Conservation (phyloP, 2,797 vertebrate species). For the Eupleurogrammus muticus region DNA sequence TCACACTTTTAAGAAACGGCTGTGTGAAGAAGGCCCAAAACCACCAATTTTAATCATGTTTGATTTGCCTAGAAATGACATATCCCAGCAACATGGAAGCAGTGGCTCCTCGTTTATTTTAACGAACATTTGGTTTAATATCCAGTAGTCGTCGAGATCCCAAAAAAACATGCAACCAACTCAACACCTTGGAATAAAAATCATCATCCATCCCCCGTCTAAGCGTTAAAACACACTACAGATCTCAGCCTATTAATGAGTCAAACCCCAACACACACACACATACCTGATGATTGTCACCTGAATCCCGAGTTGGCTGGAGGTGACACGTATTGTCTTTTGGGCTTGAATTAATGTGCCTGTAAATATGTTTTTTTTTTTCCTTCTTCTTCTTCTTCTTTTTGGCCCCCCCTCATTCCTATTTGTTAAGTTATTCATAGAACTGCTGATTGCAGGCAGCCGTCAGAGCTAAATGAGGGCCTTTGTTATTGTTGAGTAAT, state of each 20-base stretch:
- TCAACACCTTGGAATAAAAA: background rate
- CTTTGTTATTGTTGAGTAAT: slow-evolving; percentile 85
- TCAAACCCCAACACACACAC: slow-evolving; percentile 6
- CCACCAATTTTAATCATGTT: background rate
- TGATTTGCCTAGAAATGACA: slow-evolving; percentile 21
- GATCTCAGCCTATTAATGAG: slow-evolving; percentile 29
- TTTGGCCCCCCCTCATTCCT: slow-evolving; percentile 50
- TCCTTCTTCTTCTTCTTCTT: background rate
- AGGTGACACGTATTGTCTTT: slow-evolving; percentile 78
- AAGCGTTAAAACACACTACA: slow-evolving; percentile 4
- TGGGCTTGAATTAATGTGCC: slow-evolving; percentile 74
- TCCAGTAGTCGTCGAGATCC: background rate
- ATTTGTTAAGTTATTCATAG: slow-evolving; percentile 84
- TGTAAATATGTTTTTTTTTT: slow-evolving; percentile 69
- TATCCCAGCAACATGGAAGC: too few species aligned
- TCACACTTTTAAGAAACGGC: background rate
- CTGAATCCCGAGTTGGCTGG: slow-evolving; percentile 69
- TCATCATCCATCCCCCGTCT: background rate
- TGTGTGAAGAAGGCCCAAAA: background rate
- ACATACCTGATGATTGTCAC: slow-evolving; percentile 60
- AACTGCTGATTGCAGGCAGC: slow-evolving; percentile 79
- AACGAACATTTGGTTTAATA: background rate
- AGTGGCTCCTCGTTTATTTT: too few species aligned
- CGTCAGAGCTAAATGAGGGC: slow-evolving; percentile 81
- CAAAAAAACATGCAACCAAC: background rate